Conservation (phyloP, 1,140 invertebrate species). For the Halesus radiatus region DNA sequence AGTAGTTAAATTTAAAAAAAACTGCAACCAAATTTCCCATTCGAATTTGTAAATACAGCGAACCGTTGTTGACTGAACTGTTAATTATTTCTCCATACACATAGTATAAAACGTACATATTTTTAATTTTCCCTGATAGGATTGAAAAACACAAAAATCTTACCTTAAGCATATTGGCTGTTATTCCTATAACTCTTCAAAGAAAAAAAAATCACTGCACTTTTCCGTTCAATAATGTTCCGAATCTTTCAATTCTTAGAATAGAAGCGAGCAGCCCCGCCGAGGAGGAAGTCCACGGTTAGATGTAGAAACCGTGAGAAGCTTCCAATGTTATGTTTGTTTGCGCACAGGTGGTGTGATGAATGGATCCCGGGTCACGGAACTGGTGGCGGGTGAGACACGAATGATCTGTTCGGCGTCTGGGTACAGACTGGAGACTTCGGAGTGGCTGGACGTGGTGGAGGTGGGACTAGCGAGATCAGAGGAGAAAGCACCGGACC, state of each 20-base stretch:
- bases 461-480: not conserved
- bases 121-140: too few relatives aligned
- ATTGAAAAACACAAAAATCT: not conserved
- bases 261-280: not conserved
- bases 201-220: slow-evolving; percentile 23
- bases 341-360: not conserved
- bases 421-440: slow-evolving; percentile 37
- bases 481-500: slow-evolving; percentile 14
- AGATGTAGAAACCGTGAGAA: slow-evolving; percentile 44
- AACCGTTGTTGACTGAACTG: too few relatives aligned
- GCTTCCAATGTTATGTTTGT: too few relatives aligned
- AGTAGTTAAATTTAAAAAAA: too few relatives aligned
- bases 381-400: not conserved
- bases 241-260: not conserved
- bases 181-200: slow-evolving; percentile 26
- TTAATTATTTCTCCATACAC: too few relatives aligned
- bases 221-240: slow-evolving; percentile 11
- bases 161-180: slow-evolving; percentile 35
- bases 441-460: not conserved
- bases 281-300: too few relatives aligned
- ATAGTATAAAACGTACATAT: too few relatives aligned
- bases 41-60: too few relatives aligned
- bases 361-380: not conserved
- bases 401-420: slow-evolving; percentile 30
- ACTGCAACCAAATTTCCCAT: too few relatives aligned